Evolutionary conservation across 2,888 invertebrate genomes (phyloP).

Genomic region (Cartodere bifasciata): DNA sequence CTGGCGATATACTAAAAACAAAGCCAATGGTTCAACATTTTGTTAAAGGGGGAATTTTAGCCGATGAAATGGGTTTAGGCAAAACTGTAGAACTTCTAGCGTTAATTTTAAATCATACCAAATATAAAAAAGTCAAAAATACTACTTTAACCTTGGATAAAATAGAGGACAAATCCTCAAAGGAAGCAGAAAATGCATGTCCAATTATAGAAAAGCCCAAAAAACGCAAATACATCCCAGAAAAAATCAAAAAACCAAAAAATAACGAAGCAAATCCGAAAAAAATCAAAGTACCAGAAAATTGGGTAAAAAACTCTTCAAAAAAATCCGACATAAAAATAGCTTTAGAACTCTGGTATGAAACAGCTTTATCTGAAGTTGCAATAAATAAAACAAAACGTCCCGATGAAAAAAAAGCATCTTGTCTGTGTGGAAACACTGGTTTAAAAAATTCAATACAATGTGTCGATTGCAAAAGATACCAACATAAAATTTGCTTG

Average conservation of each 20-base stretch:
- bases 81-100: conserved; percentile 68
- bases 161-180: neutral
- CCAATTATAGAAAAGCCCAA: conserved; percentile 12
- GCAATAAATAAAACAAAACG: conserved; percentile 10
- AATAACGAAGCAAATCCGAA: conserved; percentile 15
- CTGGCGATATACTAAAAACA: conserved; percentile 32
- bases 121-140: neutral
- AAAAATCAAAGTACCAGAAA: conserved; percentile 19
- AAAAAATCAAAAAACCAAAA: conserved; percentile 6
- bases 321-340: conserved; percentile 21
- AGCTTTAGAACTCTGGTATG: conserved; percentile 27
- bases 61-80: conserved; percentile 73
- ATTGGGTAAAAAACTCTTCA: conserved; percentile 18
- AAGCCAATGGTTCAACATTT: conserved; percentile 26
- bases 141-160: neutral
- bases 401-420: conserved; percentile 11
- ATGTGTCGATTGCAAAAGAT: conserved; percentile 44
- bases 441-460: conserved; percentile 24
- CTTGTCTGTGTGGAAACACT: conserved; percentile 35
- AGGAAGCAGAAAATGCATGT: conserved; percentile 7
- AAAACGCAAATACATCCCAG: conserved; percentile 10
- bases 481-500: conserved; percentile 54
- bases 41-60: conserved; percentile 56
- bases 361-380: conserved; percentile 21
- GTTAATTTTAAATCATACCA: conserved; percentile 44